Evolutionary conservation across 2,113 vertebrate species (phyloP).

Genomic region (Enhydra lutris): DNA sequence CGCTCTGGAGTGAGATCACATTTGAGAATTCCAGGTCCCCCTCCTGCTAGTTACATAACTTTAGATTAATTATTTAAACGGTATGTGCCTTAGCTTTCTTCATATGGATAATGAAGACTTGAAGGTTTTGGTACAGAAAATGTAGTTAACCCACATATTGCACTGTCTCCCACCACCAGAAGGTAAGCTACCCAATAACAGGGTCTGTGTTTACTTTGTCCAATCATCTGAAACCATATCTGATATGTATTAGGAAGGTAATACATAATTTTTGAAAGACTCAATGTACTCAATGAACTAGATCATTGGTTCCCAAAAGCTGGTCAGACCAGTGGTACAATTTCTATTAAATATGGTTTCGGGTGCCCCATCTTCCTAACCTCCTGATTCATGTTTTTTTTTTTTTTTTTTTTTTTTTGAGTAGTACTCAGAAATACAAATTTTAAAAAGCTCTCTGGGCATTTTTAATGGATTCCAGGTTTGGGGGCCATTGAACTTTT

Average conservation of each 20-base stretch:
- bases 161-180: background rate
- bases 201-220: background rate
- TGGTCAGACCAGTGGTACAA: background rate
- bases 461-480: slow-evolving; percentile 41
- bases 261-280: background rate
- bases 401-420: background rate
- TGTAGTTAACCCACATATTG: background rate
- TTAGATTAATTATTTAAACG: slow-evolving; percentile 39
- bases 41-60: background rate
- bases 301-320: background rate
- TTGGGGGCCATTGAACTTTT: background rate
- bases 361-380: background rate
- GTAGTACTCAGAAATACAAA: background rate
- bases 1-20: background rate
- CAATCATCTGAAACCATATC: background rate
- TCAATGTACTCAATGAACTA: background rate
- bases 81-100: background rate
- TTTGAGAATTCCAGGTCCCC: background rate
- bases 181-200: background rate
- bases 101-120: background rate
- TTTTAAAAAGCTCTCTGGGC: slow-evolving; percentile 35
- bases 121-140: background rate
- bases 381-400: background rate
- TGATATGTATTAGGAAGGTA: background rate
- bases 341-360: slow-evolving; percentile 10